Base-by-base conservation (phyloP, 2,888 invertebrate genomes). In the Nebria salina region DNA sequence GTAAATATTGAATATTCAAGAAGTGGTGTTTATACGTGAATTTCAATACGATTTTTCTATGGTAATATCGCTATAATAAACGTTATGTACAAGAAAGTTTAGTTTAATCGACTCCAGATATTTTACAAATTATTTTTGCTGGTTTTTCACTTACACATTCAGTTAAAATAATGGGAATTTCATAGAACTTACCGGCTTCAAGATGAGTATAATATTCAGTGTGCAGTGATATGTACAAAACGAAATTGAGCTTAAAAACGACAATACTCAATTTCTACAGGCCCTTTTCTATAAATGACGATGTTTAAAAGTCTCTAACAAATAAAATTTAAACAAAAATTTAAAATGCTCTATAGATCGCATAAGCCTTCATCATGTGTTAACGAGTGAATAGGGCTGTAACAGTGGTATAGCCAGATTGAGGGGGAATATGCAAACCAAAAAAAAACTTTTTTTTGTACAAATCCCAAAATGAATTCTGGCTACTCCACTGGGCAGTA, bases 121-220 rank as follows among this genome's bases (percentile, higher is more conserved):
- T 8, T 54, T 11, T 54, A 54, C 4, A 54, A 6, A 8, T 11
- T 54, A 54, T 13, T 54, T 54, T 54, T 11, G 43, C 43, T 43
- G 43, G 6, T 43, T 43, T 43, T 43, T 43, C 9, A 54, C 13
- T 54, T 54, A 54, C 8, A 54, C 8, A 54, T 11, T 54, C 7
- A 54, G 43, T 2, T 54, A 54, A 54, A 34, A 8, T 54, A 0
- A 54, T 54, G 54, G 54, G 3, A 54, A 11, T 54, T 54, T 7
- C 54, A 54, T 54, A 54, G 54, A 54, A 54, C 54, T 54, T 54
- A 54, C 54, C 54, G 54, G 54, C 54, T 15, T 41, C 15, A 73
- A 73, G 78, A 78, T 78, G 78, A 78, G 78, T 73, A 73, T 78
- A 78, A 78, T 78, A 78, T 65, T 78, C 65, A 41, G 73, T 64